Evolutionary conservation across 2,888 invertebrate genomes (phyloP).

Genomic region (Argyra leucocephala): DNA sequence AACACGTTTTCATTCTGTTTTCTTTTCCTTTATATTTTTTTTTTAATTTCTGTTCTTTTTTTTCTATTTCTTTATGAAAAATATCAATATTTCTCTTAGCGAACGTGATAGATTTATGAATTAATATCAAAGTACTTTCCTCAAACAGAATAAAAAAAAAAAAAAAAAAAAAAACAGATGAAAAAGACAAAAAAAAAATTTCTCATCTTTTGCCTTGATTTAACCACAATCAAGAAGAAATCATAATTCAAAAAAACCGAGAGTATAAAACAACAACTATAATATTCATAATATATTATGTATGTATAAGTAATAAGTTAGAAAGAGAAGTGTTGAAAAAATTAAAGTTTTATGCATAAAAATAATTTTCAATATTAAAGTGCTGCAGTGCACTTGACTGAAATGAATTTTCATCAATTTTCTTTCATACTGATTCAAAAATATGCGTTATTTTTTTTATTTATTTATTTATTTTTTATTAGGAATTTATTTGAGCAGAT

Average conservation of each 20-base stretch:
- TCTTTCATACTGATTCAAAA: no score
- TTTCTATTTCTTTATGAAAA: neutral
- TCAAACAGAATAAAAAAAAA: neutral
- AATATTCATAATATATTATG: neutral
- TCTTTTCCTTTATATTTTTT: neutral
- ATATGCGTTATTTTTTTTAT: no score
- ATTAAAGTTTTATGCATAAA: no score
- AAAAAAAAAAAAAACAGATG: neutral
- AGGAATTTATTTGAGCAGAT: no score
- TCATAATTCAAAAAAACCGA: neutral
- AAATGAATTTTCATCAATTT: no score
- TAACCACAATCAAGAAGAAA: neutral
- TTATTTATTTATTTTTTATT: no score
- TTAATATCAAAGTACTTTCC: neutral
- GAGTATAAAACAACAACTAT: no score
- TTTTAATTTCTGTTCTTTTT: neutral
- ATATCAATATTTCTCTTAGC: neutral
- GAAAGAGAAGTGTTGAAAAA: no score
- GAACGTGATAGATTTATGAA: constrained; percentile 1
- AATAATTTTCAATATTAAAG: no score
- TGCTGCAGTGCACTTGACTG: no score
- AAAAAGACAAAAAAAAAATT: neutral
- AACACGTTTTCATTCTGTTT: neutral
- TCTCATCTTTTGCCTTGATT: neutral
- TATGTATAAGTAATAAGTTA: neutral